phyloP scores from a whole-genome alignment of 2,888 invertebrate species.

The Himalopsyche tibetana region DNA sequence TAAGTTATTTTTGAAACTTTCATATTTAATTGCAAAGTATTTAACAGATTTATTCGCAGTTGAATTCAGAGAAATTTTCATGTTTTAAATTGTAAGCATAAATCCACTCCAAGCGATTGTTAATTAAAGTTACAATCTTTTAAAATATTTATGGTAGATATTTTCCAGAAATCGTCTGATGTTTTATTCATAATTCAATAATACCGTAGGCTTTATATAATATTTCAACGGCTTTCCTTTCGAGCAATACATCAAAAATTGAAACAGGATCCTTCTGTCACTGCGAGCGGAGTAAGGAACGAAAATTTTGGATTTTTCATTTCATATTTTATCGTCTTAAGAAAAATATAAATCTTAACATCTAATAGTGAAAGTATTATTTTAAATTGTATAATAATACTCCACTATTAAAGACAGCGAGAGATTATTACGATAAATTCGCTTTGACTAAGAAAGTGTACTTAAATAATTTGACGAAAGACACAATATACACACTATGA shows the following conservation, averaged over 20 bases:
- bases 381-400: too few relatives aligned
- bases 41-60: not conserved
- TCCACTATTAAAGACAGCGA: too few relatives aligned
- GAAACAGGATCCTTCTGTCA: conserved; percentile 20
- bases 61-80: not conserved
- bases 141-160: not conserved
- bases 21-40: too few relatives aligned
- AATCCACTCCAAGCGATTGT: not conserved
- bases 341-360: not conserved
- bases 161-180: not conserved
- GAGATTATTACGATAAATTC: too few relatives aligned
- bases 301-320: not conserved
- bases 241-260: not conserved
- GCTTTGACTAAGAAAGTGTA: too few relatives aligned
- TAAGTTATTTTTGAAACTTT: too few relatives aligned
- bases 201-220: not conserved
- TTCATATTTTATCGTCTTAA: not conserved
- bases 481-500: too few relatives aligned
- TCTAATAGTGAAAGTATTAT: not conserved
- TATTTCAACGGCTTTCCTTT: not conserved
- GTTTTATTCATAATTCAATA: conserved; percentile 16
- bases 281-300: not conserved
- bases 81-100: not conserved
- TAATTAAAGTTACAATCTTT: not conserved
- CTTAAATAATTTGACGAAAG: too few relatives aligned